Percentiles rank a stretch among this genome's conserved stretches.
Evolutionary conservation across 2,113 vertebrate genomes (phyloP).

Genomic region (Callopanchax toddi): DNA sequence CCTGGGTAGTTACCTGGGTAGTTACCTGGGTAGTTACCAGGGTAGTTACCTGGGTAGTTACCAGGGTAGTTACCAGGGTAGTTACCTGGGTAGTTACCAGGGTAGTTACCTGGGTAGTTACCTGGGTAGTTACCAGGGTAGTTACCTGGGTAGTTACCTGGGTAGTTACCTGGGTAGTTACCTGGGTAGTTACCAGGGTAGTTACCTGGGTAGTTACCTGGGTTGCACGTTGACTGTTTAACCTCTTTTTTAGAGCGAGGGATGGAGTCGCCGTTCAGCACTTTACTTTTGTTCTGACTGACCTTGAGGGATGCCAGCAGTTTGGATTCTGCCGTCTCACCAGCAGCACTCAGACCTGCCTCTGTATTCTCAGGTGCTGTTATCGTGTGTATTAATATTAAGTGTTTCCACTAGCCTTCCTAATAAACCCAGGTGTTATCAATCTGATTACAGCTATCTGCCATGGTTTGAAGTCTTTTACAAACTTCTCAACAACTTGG

Average conservation of each 20-base stretch:
- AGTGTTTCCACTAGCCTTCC: background rate
- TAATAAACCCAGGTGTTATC: background rate
- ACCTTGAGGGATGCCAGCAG: conserved; percentile 86
- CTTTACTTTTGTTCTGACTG: conserved; percentile 91
- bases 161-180: too few species aligned
- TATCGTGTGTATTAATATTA: background rate
- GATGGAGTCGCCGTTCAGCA: conserved; percentile 83
- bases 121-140: too few species aligned
- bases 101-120: too few species aligned
- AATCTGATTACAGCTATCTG: conserved; percentile 78
- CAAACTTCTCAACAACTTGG: conserved; percentile 89
- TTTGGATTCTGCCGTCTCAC: conserved; percentile 90
- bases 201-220: too few species aligned
- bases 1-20: too few species aligned
- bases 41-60: too few species aligned
- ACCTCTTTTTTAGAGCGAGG: conserved; percentile 68
- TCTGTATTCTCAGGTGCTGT: conserved; percentile 88
- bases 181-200: too few species aligned
- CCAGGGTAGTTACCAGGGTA: too few species aligned
- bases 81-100: too few species aligned
- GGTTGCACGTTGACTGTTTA: background rate
- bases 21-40: too few species aligned
- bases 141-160: too few species aligned
- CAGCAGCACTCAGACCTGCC: conserved; percentile 81
- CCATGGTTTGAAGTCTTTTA: conserved; percentile 95